These are phyloP conservation scores for Actinia tenebrosa DNA, from an alignment of 64 coral and sea anemone species.

Conservation along the genomic window DNA sequence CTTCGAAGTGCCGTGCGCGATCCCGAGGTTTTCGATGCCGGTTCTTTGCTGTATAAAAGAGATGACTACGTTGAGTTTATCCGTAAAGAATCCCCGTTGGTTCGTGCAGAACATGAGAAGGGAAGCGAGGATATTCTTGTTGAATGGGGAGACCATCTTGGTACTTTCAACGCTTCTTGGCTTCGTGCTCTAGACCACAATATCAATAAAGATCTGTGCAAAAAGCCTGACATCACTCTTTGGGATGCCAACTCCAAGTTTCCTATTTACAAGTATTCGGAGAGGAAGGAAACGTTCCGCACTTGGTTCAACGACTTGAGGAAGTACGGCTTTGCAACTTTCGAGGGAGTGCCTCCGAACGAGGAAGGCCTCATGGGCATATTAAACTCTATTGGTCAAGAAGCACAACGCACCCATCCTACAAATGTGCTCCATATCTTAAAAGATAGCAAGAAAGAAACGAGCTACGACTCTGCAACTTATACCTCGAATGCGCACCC, in stretches of 20 bases:
- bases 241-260: background rate
- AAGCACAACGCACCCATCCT: slow-evolving; percentile 35
- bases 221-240: background rate
- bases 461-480: background rate
- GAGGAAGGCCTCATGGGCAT: slow-evolving; percentile 13
- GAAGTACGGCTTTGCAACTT: slow-evolving; percentile 23
- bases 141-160: no score
- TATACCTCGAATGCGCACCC: background rate
- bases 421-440: background rate
- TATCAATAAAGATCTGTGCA: background rate
- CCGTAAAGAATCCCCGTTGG: no score
- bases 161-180: slow-evolving; percentile 15
- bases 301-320: slow-evolving; percentile 22
- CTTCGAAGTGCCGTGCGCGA: no score
- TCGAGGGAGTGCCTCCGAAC: slow-evolving; percentile 24
- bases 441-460: background rate
- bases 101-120: no score
- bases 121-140: no score
- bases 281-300: slow-evolving; percentile 8
- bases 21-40: background rate
- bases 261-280: slow-evolving; percentile 16
- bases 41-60: no score
- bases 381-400: slow-evolving; percentile 28
- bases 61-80: no score
- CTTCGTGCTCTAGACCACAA: slow-evolving; percentile 18